These are phyloP conservation scores for Rousettus leschenaultii DNA, from an alignment of 2,113 vertebrate genomes.

Conservation along the genomic window DNA sequence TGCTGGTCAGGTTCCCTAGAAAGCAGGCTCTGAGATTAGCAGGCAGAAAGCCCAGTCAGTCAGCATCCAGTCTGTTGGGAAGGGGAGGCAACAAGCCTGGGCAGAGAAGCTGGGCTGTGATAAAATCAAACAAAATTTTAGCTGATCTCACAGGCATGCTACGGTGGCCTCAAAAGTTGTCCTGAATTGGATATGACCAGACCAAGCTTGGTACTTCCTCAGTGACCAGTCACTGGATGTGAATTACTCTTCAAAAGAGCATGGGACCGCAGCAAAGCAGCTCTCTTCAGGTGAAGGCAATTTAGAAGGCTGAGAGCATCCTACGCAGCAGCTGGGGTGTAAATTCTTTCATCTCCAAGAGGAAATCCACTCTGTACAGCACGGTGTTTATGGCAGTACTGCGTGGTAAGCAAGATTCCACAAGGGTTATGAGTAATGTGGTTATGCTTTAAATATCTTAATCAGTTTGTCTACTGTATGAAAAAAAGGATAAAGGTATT, in stretches of 20 bases:
- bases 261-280: fast-evolving
- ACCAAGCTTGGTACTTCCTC: too few species aligned
- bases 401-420: fast-evolving
- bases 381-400: fast-evolving
- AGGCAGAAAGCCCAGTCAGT: fast-evolving
- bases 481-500: not conserved
- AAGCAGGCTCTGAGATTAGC: not conserved
- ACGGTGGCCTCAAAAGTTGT: not conserved
- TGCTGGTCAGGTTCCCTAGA: not conserved
- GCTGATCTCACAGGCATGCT: fast-evolving
- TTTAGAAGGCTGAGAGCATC: fast-evolving
- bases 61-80: fast-evolving
- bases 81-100: fast-evolving
- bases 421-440: fast-evolving
- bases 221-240: not conserved
- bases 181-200: fast-evolving
- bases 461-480: not conserved
- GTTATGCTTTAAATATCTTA: not conserved
- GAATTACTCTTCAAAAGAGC: not conserved
- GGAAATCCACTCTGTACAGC: fast-evolving
- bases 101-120: fast-evolving
- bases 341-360: fast-evolving
- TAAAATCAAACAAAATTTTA: not conserved
- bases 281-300: not conserved
- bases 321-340: fast-evolving